Base-by-base conservation (phyloP, 92 coral and sea anemone genomes). In the Anthopleura xanthogrammica region DNA sequence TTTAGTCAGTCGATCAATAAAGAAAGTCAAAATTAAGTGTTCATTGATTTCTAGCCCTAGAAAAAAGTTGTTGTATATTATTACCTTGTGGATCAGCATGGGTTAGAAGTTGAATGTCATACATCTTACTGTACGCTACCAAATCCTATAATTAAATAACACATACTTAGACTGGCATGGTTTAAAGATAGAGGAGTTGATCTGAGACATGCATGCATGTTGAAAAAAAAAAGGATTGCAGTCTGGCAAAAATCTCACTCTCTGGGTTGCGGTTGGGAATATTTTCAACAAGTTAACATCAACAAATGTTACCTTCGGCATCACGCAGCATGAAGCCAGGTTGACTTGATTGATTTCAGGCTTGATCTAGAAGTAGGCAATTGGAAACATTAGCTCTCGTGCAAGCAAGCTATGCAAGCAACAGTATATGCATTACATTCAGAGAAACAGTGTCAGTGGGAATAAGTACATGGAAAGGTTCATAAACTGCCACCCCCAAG, bases 41-140 rank as follows among this genome's bases (percentile, higher is more conserved):
- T 16, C 4, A 14, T 5, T 3, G 9, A 46, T 46, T 0, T 16
- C 19, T 0, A 16, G 0, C 19, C 50, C 50, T 46, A 5, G 7
- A 46, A 8, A 17, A 11, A 72, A 2, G 77, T 12, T 19, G 46
- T 12, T 39, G 72, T 3, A 4, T 46, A 7, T 68, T 8, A 12
- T 68, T 82, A 96, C 99, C 99, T 92, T 86, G 85, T 52, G 98
- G 99, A 65, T 96, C 99, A 14, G 98, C 94, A 88, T 96, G 99
- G 19, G 99, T 96, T 70, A 94, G 86, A 65, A 96, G 86, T 76
- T 88, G 94, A 60, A 96, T 94, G 23, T 93, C 99, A 22, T 81
- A 81, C 57, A 77, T 83, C 81, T 96, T 90, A 62, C 98, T 93
- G 86, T 78, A 96, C 41, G 79, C 95, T 23, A 96, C 97, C 72